Evolutionary conservation across 2,888 invertebrate species (phyloP), one percentile per base, ranked within the genome.

Genomic region (Limnephilus lunatus): DNA sequence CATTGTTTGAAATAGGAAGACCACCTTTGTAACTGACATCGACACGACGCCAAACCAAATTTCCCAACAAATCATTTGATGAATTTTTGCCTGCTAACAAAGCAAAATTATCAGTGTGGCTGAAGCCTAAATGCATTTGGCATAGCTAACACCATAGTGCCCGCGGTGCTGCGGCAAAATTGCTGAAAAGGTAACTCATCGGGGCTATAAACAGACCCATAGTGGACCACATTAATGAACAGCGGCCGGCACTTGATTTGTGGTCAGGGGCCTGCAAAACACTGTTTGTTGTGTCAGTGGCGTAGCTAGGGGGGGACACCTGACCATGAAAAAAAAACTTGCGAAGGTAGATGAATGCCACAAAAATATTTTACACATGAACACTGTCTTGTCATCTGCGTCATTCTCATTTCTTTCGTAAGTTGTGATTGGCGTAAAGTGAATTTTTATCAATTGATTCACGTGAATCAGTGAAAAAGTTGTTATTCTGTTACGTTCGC

Each of bases 161-260:
- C 68, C 9, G 68, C 68, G 68, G 68, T 68, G 25, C 68, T 68
- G 68, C 68, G 68, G 68, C 68, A n/a, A 68, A 68, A 68, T 68
- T 25, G 68, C 68, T 68, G 68, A 68, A 68, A 68, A 68, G 68
- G 68, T 68, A 32, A 82, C 82, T 82, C 82, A 82, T 82, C 82
- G 15, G 19, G 1, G 15, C 32, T 19, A 82, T 82, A 82, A 82
- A 82, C 82, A 31, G 14, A 32, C 31, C 31, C 82, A 31, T 19
- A 9, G 82, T 15, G 30, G 32, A 31, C 82, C 82, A 31, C 82
- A 82, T 32, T 82, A 82, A 82, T 82, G 82, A 82, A 82, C 82
- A 15, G 32, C 32, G 32, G 82, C 32, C 31, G 2, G 82, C 82
- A 68, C 32, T 82, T 82, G 82, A 82, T 82, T 82, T 82, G 82